Base-by-base conservation (phyloP, 1,140 invertebrate genomes). In the Dendroctonus valens region DNA sequence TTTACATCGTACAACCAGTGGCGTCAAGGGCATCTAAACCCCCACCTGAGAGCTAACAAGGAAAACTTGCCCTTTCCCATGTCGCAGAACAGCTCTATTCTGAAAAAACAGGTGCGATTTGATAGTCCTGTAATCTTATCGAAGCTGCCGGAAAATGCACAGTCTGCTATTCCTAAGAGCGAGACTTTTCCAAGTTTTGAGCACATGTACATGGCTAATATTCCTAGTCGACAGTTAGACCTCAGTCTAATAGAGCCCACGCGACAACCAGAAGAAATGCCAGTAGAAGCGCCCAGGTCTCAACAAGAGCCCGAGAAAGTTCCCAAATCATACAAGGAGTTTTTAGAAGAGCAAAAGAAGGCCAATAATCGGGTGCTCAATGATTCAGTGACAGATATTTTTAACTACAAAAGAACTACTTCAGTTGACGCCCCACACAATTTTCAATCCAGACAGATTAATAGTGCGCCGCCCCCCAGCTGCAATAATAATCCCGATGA, bases 191-290 rank as follows among this genome's bases (percentile, higher is more conserved):
- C 41, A 46, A 69, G 59, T 50, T 77, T 77, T 65, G 67, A 75
- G 57, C 70, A 77, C 65, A 73, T 77, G 26, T 77, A 78, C 62
- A 70, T 76, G 73, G 73, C 74, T 11, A 77, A 77, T 67, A 66
- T 78, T 11, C 77, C 77, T 7, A 76, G 74, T 69, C 65, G 73
- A 41, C 58, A 75, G 50, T 69, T 78, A 65, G 77, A 78, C 69
- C 72, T 77, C 44, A 78, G 77, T 69, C 53, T 78, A 38, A 72
- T 78, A 38, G 75, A 78, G 5, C 63, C 69, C 14, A 44, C 46
- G 41, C 55, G 54, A 48, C 6, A 52, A 51, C 41, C 55, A n/a
- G 11, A 49, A 38, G 11, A 6, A 44, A n/a, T 59, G 12, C 12
- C 14, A 41, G 5, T 51, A 37, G 52, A 51, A 55, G 14, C 42